These are phyloP conservation scores for Synanthedon vespiformis DNA, from an alignment of 2,888 invertebrate species.

Conservation along the genomic window DNA sequence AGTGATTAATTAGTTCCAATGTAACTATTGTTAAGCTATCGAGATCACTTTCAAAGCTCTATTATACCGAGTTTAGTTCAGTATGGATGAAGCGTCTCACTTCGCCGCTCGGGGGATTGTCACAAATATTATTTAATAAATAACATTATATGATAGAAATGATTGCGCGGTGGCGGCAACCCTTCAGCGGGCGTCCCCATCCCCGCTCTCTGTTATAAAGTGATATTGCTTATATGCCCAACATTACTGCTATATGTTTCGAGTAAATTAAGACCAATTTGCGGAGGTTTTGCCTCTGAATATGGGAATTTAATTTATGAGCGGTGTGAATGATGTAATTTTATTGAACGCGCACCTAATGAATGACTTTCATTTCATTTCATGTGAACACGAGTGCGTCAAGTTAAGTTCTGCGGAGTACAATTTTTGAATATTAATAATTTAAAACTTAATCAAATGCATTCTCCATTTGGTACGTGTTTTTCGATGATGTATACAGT, in stretches of 20 bases:
- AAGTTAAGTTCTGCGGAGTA: neutral
- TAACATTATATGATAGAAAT: constrained; percentile 38
- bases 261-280: constrained; percentile 64
- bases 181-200: constrained; percentile 18
- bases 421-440: too few relatives aligned
- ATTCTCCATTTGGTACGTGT: too few relatives aligned
- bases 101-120: constrained; percentile 32
- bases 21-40: too few relatives aligned
- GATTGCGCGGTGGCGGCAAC: constrained; percentile 34
- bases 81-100: constrained; percentile 26
- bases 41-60: constrained; percentile 10
- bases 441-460: too few relatives aligned
- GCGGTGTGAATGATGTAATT: constrained; percentile 50
- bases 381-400: constrained; percentile 13
- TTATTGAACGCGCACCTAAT: constrained; percentile 43
- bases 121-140: constrained; percentile 39
- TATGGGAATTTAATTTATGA: constrained; percentile 59
- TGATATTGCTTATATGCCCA: constrained; percentile 59
- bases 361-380: constrained; percentile 48
- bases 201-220: constrained; percentile 33
- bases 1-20: too few relatives aligned
- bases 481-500: too few relatives aligned
- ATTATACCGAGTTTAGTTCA: constrained; percentile 16
- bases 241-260: constrained; percentile 58
- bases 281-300: constrained; percentile 52